Conservation (phyloP, 64 coral and sea anemone species). For the Platygyra sinensis region DNA sequence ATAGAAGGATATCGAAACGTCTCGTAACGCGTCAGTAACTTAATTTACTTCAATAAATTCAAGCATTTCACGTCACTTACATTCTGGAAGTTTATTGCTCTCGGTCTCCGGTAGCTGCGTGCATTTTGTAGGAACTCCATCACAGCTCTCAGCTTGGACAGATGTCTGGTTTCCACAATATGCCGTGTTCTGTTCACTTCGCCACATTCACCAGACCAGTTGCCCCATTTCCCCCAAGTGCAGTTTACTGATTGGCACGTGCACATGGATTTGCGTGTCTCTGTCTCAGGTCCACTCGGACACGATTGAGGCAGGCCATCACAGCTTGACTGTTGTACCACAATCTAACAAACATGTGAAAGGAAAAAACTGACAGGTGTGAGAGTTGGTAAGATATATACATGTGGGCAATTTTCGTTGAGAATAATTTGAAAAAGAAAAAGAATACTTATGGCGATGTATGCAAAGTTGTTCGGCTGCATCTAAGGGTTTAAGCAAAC, state of each 20-base stretch:
- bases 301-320: constrained; percentile 14
- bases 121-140: constrained; percentile 57
- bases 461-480: no score
- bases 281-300: constrained; percentile 18
- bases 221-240: constrained; percentile 31
- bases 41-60: no score
- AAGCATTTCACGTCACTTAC: background rate
- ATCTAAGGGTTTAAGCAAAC: no score
- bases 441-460: no score
- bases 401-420: no score
- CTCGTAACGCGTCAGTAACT: no score
- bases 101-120: constrained; percentile 41
- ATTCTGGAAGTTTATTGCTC: constrained; percentile 56
- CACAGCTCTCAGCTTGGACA: constrained; percentile 46
- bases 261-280: constrained; percentile 43
- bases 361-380: background rate
- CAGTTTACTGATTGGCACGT: constrained; percentile 44
- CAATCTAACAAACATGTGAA: background rate
- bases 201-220: constrained; percentile 53
- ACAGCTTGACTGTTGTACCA: constrained; percentile 4
- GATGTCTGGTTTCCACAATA: constrained; percentile 47
- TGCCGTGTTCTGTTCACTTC: constrained; percentile 50
- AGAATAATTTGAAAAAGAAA: no score
- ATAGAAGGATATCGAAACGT: no score
- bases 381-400: no score